phyloP scores from a whole-genome alignment of 1,140 invertebrate species.

The Eueides isabella region DNA sequence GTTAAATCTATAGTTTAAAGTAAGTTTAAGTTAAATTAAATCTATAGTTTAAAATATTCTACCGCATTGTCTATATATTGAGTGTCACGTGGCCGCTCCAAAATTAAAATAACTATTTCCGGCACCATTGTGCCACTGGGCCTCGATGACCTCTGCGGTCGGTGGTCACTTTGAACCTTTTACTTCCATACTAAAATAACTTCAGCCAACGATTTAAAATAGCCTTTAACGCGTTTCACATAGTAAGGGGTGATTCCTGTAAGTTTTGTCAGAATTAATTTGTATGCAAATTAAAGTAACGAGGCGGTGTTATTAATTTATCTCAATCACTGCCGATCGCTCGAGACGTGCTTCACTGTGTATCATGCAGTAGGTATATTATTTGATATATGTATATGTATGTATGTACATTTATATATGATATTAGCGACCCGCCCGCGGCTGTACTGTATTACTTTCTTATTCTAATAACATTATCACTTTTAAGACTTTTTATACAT shows the following conservation, averaged over 20 bases:
- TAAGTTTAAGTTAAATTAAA: too few species aligned
- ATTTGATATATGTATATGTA: background rate
- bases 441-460: too few species aligned
- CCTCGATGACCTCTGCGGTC: too few species aligned
- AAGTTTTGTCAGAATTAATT: slow-evolving; percentile 70
- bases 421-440: too few species aligned
- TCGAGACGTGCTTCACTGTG: slow-evolving; percentile 32
- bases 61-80: too few species aligned
- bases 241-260: slow-evolving; percentile 49
- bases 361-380: background rate
- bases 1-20: too few species aligned
- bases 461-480: too few species aligned
- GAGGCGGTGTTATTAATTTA: slow-evolving; percentile 60
- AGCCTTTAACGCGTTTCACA: background rate
- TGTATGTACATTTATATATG: background rate
- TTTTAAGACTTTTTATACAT: too few species aligned
- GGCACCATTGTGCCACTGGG: too few species aligned
- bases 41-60: too few species aligned
- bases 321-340: slow-evolving; percentile 45
- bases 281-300: slow-evolving; percentile 72
- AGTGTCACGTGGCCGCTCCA: too few species aligned
- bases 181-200: background rate
- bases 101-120: too few species aligned
- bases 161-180: background rate
- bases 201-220: background rate